Percentiles rank a stretch among this genome's conserved stretches.
phyloP scores from a whole-genome alignment of 2,888 invertebrate species.

The Theretra japonica region DNA sequence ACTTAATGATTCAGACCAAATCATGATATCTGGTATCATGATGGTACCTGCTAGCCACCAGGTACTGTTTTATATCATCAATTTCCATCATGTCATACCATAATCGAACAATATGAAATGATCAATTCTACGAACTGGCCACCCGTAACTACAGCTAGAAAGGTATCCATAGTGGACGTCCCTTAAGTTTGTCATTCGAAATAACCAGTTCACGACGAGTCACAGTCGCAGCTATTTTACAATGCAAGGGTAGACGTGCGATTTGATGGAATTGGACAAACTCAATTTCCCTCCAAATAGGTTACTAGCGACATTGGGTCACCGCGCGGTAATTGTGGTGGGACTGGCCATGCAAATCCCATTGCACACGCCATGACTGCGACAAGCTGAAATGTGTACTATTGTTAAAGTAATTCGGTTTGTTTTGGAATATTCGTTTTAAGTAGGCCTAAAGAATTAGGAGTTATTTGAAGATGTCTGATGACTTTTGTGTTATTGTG shows the following conservation, averaged over 20 bases:
- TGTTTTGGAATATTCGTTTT: constrained; percentile 29
- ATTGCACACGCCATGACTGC: constrained; percentile 41
- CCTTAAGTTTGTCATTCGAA: constrained; percentile 25
- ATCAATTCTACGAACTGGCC: no score
- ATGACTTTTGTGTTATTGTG: no score
- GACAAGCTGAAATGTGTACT: constrained; percentile 42
- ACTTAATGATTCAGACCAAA: no score
- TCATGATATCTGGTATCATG: no score
- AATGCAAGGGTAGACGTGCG: constrained; percentile 74
- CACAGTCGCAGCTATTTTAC: constrained; percentile 58
- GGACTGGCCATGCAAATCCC: constrained; percentile 69
- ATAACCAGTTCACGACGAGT: constrained; percentile 18
- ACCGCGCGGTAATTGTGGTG: constrained; percentile 71
- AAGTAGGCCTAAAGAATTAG: neutral
- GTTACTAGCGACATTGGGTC: constrained; percentile 76
- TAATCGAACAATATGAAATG: no score
- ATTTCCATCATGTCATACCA: no score
- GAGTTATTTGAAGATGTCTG: neutral
- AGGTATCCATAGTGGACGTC: neutral
- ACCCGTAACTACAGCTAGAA: neutral
- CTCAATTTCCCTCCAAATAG: constrained; percentile 80
- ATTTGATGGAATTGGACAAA: constrained; percentile 82
- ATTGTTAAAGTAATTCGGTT: constrained; percentile 32
- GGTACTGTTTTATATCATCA: no score
- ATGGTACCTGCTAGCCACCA: no score